Conservation (phyloP, 2,113 vertebrate genomes). For the Promerops cafer region DNA sequence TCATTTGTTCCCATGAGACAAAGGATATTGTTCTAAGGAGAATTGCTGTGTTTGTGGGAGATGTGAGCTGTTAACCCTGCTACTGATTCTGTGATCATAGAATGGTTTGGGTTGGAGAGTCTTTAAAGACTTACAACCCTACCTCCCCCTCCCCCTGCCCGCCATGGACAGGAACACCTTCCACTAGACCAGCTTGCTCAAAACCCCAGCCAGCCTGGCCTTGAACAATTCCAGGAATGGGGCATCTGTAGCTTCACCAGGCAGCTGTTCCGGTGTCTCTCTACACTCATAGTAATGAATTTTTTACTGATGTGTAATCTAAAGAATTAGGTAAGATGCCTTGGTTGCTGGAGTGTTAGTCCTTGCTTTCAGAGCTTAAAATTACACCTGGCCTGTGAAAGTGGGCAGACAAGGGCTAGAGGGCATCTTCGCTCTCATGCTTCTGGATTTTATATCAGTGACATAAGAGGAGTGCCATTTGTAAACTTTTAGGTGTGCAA, state of each 20-base stretch:
- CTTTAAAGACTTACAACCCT: background rate
- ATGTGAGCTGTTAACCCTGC: background rate
- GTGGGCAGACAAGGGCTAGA: background rate
- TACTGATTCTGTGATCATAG: background rate
- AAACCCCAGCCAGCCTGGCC: background rate
- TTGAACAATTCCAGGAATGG: background rate
- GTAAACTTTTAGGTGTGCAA: background rate
- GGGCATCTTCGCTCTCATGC: background rate
- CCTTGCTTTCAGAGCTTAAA: background rate
- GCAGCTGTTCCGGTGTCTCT: background rate
- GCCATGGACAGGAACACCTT: background rate
- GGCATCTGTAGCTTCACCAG: background rate
- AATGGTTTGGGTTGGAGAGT: background rate
- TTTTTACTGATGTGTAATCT: background rate
- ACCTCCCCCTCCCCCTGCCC: too few species aligned
- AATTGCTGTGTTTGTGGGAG: background rate
- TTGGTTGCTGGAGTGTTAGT: background rate
- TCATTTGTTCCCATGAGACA: background rate
- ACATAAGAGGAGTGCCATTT: background rate
- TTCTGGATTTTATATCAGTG: background rate
- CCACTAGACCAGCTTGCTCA: background rate
- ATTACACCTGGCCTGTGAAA: background rate
- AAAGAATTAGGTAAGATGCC: background rate
- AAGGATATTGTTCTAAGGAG: background rate
- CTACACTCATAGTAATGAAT: background rate